Evolutionary conservation across 2,797 vertebrate genomes (phyloP), one percentile per base, ranked within the genome.

Genomic region (Ceryle rudis): DNA sequence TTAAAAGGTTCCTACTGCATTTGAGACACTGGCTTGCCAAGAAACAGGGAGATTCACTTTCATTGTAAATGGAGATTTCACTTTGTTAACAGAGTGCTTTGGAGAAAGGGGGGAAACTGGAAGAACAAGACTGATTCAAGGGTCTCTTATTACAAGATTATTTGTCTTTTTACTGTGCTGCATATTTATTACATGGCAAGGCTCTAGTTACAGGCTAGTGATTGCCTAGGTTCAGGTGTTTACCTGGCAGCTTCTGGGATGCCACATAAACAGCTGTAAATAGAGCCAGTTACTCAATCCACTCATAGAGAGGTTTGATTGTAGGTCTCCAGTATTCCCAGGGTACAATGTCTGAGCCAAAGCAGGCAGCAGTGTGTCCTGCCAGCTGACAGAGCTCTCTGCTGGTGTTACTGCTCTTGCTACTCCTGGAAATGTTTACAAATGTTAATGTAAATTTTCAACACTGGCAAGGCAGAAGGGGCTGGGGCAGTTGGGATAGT

Each of bases 211-310:
- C 92, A 79, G 82, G 78, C 83, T 71, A 94, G 67, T 71, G 46
- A 93, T 78, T 93, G 89, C 73, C 66, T 90, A 51, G 71, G 33
- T 94, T 95, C 93, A 82, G 71, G 52, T 95, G 77, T 97, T 97
- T 95, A 73, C 82, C 75, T 96, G 91, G 35, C 35, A 19, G 74
- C 74, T 93, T 95, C 92, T 87, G 92, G 83, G 85, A 95, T 92
- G 71, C 39, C 79, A 65, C 29, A 41, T 80, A 60, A 97, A 93
- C 77, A 91, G 69, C 80, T 96, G 82, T 90, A 96, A 97, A 77
- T n/a, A 44, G 86, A 97, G 67, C 71, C 79, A 78, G 94, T 90
- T 96, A 95, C 86, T 95, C 73, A 93, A 11, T 96, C 86, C 33
- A 10, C 72, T 93, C 44, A 19, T 60, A 55, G 75, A 84, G 92